phyloP scores from a whole-genome alignment of 2,113 vertebrate genomes.

The Vidua chalybeata region DNA sequence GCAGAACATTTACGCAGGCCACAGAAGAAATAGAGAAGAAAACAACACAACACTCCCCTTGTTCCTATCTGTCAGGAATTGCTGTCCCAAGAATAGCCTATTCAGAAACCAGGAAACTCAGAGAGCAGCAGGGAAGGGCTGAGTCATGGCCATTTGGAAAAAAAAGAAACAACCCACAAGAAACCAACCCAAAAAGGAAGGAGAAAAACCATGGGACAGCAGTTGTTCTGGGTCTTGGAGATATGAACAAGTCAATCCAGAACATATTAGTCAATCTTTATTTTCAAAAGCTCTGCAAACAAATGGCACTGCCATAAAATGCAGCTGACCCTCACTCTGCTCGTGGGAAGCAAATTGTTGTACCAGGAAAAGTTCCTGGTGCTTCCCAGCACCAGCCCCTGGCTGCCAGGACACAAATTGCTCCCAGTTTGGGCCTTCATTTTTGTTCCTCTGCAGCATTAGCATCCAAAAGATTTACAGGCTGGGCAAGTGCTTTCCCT shows the following conservation, averaged over 20 bases:
- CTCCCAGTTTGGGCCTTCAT: neutral
- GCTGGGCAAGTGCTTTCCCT: neutral
- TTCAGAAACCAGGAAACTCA: conserved; percentile 42
- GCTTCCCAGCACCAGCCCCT: neutral
- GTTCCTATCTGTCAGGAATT: conserved; percentile 21
- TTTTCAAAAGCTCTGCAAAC: conserved; percentile 11
- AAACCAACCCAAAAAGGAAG: conserved; percentile 12
- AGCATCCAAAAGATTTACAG: neutral
- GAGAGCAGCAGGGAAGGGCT: conserved; percentile 41
- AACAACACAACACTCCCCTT: neutral
- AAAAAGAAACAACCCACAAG: neutral
- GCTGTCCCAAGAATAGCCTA: conserved; percentile 33
- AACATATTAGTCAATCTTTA: neutral
- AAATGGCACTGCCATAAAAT: neutral
- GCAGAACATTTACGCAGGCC: neutral
- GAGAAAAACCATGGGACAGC: neutral
- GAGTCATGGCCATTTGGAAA: neutral
- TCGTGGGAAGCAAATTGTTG: neutral
- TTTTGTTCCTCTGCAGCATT: neutral
- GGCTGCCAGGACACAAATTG: neutral
- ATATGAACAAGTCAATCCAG: neutral
- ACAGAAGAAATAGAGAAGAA: neutral
- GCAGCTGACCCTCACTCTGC: neutral
- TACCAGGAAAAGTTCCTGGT: neutral
- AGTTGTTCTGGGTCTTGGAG: neutral